phyloP scores from a whole-genome alignment of 2,113 vertebrate genomes.

The Gobio gobio region DNA sequence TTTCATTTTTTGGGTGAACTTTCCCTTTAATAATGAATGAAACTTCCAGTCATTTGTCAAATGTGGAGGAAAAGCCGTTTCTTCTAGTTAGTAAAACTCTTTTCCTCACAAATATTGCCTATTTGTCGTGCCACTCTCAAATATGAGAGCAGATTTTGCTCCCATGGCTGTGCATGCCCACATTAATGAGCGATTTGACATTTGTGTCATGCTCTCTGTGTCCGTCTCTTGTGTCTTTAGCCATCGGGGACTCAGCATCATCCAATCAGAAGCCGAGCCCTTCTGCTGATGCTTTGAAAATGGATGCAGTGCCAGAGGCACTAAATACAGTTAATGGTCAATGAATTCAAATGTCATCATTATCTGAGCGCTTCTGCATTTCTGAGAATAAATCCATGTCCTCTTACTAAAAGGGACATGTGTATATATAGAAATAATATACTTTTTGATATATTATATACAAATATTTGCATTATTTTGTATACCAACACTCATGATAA shows the following conservation, averaged over 20 bases:
- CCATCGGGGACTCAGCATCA: conserved; percentile 47
- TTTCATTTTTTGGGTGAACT: not conserved
- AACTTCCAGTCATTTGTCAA: too few relatives aligned
- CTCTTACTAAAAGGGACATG: not conserved
- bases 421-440: too few relatives aligned
- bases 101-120: not conserved
- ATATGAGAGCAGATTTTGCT: conserved; percentile 48
- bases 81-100: not conserved
- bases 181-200: conserved; percentile 60
- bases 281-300: conserved; percentile 39
- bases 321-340: conserved; percentile 58
- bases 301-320: conserved; percentile 60
- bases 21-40: not conserved
- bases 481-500: too few relatives aligned
- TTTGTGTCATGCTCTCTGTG: conserved; percentile 52
- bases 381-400: conserved; percentile 43
- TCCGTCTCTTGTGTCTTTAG: conserved; percentile 48
- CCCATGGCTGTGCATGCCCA: conserved; percentile 49
- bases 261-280: conserved; percentile 44
- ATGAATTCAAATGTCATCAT: conserved; percentile 62
- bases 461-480: too few relatives aligned
- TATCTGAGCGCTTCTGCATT: conserved; percentile 53
- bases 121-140: not conserved
- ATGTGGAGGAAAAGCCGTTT: not conserved
- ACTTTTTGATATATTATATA: too few relatives aligned